A percentile compares a stretch with the other conserved stretches of the same genome.
Conservation (phyloP, 2,113 vertebrate species). For the Pycnonotus jocosus region DNA sequence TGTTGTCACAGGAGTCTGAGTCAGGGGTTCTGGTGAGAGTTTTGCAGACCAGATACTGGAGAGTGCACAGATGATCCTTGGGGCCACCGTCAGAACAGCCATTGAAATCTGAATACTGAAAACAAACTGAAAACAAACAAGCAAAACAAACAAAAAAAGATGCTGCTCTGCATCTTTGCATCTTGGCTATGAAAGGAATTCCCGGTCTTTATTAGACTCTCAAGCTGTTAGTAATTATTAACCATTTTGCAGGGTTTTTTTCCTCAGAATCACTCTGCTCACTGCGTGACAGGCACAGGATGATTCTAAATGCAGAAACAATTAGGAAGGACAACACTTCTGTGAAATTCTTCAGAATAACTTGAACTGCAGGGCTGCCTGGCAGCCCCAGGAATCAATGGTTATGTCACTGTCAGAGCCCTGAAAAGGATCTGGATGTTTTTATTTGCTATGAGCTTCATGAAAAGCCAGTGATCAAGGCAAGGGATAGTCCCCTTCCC, state of each 20-base stretch:
- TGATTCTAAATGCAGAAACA: background rate
- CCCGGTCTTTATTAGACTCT: background rate
- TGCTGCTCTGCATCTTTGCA: background rate
- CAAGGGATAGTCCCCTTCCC: background rate
- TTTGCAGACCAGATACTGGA: background rate
- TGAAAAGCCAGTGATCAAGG: background rate
- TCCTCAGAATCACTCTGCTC: background rate
- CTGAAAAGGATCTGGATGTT: background rate
- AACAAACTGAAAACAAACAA: background rate
- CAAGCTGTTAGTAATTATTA: background rate
- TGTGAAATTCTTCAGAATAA: background rate
- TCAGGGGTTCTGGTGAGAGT: background rate
- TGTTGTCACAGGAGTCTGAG: background rate
- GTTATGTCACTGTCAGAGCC: background rate
- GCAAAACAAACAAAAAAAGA: too few species aligned
- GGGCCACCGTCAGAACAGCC: background rate
- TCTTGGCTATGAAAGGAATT: background rate
- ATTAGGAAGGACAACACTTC: background rate
- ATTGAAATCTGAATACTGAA: background rate
- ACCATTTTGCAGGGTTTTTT: rapidly evolving
- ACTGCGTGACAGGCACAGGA: background rate
- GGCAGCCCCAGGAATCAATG: background rate
- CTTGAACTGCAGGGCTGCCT: background rate
- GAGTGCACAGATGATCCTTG: background rate
- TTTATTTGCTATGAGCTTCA: background rate